Conservation (phyloP, 2,797 vertebrate species). For the Periophthalmus magnuspinnatus region DNA sequence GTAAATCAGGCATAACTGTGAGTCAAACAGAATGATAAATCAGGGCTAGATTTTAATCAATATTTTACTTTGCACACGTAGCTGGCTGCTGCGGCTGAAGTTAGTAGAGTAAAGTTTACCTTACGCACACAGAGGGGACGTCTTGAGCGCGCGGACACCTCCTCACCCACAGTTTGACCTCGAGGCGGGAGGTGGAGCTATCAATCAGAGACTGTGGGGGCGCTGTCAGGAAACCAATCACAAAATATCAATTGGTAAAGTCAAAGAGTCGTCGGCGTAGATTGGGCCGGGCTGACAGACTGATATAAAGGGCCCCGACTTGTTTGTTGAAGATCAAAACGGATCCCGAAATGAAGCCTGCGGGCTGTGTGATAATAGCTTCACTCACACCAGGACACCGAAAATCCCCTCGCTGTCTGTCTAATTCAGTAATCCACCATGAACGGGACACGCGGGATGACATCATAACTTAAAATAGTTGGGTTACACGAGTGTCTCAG, state of each 20-base stretch:
- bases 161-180: slow-evolving; percentile 54
- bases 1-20: slow-evolving; percentile 45
- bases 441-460: slow-evolving; percentile 10
- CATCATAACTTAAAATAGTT: slow-evolving; percentile 15
- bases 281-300: slow-evolving; percentile 41
- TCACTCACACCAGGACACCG: slow-evolving; percentile 52
- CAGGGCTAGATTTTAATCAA: slow-evolving; percentile 40
- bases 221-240: slow-evolving; percentile 64
- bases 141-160: slow-evolving; percentile 50
- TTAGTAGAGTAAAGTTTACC: slow-evolving; percentile 48
- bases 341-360: slow-evolving; percentile 55
- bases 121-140: slow-evolving; percentile 38
- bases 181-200: slow-evolving; percentile 44
- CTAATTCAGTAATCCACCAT: slow-evolving; percentile 39
- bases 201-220: slow-evolving; percentile 50
- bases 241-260: slow-evolving; percentile 60
- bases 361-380: slow-evolving; percentile 53
- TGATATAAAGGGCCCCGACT: slow-evolving; percentile 50
- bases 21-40: slow-evolving; percentile 56
- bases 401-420: slow-evolving; percentile 33
- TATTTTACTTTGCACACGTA: slow-evolving; percentile 49
- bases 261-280: slow-evolving; percentile 41
- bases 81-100: slow-evolving; percentile 38
- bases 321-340: slow-evolving; percentile 59
- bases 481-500: not conserved